phyloP scores from a whole-genome alignment of 2,888 invertebrate species.

The Rhagium mordax region DNA sequence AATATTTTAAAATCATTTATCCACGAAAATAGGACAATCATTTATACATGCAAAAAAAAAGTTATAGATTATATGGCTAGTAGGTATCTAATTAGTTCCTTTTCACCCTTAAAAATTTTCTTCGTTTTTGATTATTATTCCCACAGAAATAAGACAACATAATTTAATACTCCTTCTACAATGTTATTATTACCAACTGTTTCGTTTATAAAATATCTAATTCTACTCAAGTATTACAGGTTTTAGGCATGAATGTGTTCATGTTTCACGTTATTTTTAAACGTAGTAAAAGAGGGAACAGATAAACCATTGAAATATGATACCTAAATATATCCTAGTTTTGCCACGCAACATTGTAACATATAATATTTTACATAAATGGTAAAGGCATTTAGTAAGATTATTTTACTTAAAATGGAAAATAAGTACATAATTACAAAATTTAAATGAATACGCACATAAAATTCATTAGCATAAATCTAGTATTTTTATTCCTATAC shows the following conservation, averaged over 20 bases:
- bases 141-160: background rate
- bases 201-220: background rate
- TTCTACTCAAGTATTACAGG: background rate
- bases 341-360: background rate
- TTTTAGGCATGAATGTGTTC: background rate
- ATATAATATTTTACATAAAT: background rate
- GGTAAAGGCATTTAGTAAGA: background rate
- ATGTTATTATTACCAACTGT: background rate
- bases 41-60: background rate
- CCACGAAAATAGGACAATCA: conserved; percentile 1
- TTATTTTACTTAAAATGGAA: background rate
- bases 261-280: background rate
- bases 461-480: conserved; percentile 13
- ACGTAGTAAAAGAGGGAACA: background rate
- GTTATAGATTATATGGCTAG: background rate
- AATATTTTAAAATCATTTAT: background rate
- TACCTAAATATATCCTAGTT: background rate
- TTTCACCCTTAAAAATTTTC: background rate
- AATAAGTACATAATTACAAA: conserved; percentile 3
- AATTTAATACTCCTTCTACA: background rate
- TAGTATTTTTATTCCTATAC: conserved; percentile 17
- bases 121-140: background rate
- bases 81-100: background rate
- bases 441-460: conserved; percentile 4
- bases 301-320: background rate